phyloP scores from a whole-genome alignment of 2,113 vertebrate genomes.

The Dipodomys spectabilis region DNA sequence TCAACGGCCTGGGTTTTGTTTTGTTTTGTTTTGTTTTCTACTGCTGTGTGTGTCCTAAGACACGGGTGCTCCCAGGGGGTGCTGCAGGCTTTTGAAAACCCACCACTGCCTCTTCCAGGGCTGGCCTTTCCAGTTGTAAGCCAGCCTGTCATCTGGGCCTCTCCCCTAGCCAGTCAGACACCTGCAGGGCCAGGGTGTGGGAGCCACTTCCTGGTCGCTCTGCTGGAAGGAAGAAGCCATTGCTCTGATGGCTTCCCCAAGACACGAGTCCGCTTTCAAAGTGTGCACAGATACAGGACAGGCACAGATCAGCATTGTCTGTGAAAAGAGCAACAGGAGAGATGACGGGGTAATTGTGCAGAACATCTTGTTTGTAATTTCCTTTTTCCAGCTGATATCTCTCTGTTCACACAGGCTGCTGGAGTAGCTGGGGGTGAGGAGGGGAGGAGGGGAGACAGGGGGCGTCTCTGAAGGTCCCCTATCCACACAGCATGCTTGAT shows the following conservation, averaged over 20 bases:
- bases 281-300: background rate
- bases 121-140: background rate
- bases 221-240: background rate
- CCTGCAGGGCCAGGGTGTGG: too few species aligned
- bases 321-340: background rate
- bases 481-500: too few species aligned
- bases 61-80: too few species aligned
- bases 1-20: too few species aligned
- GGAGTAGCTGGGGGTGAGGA: background rate
- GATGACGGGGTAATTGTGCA: too few species aligned
- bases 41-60: background rate
- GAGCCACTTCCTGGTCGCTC: background rate
- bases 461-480: background rate
- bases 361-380: background rate
- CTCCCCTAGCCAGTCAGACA: background rate
- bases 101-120: background rate
- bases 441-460: too few species aligned
- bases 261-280: background rate
- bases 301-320: background rate
- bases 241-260: background rate
- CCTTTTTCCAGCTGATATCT: background rate
- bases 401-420: background rate
- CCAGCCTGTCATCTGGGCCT: too few species aligned
- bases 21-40: too few species aligned
- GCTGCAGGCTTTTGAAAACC: background rate